Conservation (phyloP, 1,140 invertebrate species). For the Formica selysi region DNA sequence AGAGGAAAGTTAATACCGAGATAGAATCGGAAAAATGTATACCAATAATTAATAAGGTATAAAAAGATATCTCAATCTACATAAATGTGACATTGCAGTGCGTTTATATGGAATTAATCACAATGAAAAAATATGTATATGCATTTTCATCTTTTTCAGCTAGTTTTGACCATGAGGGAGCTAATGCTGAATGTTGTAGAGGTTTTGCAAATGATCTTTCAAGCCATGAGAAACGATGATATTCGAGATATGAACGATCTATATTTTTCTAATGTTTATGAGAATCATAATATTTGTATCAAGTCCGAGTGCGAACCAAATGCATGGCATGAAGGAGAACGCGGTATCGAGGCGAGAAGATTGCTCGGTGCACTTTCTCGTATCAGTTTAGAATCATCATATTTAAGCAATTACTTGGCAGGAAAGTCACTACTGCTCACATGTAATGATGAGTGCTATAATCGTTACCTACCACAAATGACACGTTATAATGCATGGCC, state of each 20-base stretch:
- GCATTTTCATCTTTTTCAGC: slow-evolving; percentile 79
- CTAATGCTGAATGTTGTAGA: slow-evolving; percentile 79
- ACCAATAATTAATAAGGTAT: slow-evolving; percentile 83
- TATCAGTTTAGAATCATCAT: slow-evolving; percentile 77
- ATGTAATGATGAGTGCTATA: slow-evolving; percentile 75
- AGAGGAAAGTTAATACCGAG: slow-evolving; percentile 78
- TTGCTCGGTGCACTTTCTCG: slow-evolving; percentile 79
- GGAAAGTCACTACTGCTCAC: slow-evolving; percentile 76
- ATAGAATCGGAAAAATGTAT: slow-evolving; percentile 79
- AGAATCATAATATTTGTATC: slow-evolving; percentile 75
- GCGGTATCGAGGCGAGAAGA: slow-evolving; percentile 82
- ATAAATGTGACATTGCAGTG: slow-evolving; percentile 26
- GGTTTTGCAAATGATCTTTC: slow-evolving; percentile 80
- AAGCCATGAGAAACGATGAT: slow-evolving; percentile 83
- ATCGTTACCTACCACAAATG: slow-evolving; percentile 80
- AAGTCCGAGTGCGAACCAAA: slow-evolving; percentile 79
- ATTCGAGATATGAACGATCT: slow-evolving; percentile 85
- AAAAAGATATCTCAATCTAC: slow-evolving; percentile 39
- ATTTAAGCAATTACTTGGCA: slow-evolving; percentile 81
- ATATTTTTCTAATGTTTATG: slow-evolving; percentile 82
- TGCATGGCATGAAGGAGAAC: slow-evolving; percentile 82
- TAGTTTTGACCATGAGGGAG: slow-evolving; percentile 81
- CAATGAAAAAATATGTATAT: slow-evolving; percentile 74
- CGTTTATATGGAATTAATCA: slow-evolving; percentile 64
- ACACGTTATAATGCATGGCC: slow-evolving; percentile 80